phyloP scores from a whole-genome alignment of 2,113 vertebrate genomes.

The Anser cygnoides region DNA sequence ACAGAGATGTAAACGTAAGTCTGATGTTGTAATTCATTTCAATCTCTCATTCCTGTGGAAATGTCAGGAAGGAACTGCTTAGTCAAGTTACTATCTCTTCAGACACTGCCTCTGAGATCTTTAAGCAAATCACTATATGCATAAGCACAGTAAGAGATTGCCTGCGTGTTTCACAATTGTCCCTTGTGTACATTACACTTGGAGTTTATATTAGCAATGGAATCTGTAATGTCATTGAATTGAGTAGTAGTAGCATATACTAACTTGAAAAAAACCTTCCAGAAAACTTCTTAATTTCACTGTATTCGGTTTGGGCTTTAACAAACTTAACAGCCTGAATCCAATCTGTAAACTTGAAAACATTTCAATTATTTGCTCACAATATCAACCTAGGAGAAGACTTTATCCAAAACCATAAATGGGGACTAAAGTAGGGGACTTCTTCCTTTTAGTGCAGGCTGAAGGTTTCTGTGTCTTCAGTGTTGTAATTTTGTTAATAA shows the following conservation, averaged over 20 bases:
- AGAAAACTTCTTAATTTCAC: background rate
- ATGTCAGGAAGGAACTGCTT: background rate
- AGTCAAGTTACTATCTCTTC: background rate
- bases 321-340: background rate
- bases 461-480: background rate
- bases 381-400: background rate
- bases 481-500: background rate
- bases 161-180: background rate
- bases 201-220: background rate
- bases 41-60: background rate
- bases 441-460: background rate
- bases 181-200: background rate
- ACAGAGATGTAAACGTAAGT: conserved; percentile 90
- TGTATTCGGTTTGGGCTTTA: background rate
- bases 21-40: background rate
- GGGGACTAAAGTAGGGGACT: background rate
- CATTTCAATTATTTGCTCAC: no score
- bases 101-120: background rate
- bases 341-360: background rate
- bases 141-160: background rate
- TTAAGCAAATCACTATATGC: background rate
- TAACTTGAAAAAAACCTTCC: background rate
- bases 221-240: background rate
- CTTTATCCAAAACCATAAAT: background rate
- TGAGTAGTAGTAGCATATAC: background rate